Conservation (phyloP, 37 sponge, comb jelly and placozoan genomes). For the Lycopodina hypogea region DNA sequence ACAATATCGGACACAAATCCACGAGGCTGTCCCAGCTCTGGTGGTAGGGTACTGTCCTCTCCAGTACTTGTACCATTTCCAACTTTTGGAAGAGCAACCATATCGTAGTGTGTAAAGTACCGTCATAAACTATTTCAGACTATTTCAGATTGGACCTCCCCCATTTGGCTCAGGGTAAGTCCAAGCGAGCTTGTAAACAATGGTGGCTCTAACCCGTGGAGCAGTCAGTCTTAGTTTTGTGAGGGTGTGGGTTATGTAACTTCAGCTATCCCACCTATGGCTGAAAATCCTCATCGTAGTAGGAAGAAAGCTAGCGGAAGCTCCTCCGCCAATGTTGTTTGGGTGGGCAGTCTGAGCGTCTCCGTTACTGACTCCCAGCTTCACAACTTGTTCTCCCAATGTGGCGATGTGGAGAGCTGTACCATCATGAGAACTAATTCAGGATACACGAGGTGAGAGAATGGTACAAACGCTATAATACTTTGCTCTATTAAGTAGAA, state of each 20-base stretch:
- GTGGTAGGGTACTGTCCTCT: neutral
- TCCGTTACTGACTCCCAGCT: conserved; percentile 54
- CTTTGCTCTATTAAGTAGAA: neutral
- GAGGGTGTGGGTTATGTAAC: no score
- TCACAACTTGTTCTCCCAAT: conserved; percentile 19
- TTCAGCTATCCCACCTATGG: neutral
- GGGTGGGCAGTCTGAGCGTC: conserved; percentile 72
- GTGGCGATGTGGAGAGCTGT: conserved; percentile 44
- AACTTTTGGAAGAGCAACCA: no score
- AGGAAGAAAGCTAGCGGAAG: neutral
- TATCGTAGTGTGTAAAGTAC: no score
- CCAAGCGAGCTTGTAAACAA: no score
- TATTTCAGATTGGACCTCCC: no score
- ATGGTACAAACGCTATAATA: no score
- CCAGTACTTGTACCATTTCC: neutral
- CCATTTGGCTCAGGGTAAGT: no score
- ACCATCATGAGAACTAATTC: conserved; percentile 41
- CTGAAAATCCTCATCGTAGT: neutral
- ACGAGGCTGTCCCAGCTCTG: neutral
- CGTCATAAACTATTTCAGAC: no score
- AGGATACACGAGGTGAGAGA: conserved; percentile 52
- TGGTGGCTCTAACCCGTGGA: no score
- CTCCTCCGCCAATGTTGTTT: conserved; percentile 43
- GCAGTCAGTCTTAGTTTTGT: no score
- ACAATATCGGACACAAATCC: conserved; percentile 38